phyloP scores from a whole-genome alignment of 2,888 invertebrate genomes.

The Cheilosia urbana region DNA sequence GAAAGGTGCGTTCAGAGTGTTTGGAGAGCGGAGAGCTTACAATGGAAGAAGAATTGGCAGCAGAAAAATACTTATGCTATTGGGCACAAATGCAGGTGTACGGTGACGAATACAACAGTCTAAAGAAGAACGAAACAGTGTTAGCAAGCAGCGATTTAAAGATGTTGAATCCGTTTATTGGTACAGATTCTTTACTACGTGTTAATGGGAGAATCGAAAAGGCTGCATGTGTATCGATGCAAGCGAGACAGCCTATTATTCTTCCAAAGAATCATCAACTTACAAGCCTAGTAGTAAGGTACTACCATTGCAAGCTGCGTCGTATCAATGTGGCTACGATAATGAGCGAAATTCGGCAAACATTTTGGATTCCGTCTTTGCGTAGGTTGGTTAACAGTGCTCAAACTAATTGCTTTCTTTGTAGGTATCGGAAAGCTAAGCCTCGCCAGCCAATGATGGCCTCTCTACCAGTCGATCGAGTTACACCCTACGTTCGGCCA shows the following conservation, averaged over 20 bases:
- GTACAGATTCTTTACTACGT: neutral
- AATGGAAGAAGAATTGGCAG: neutral
- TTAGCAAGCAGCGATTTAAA: neutral
- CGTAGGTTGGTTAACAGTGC: too few species aligned
- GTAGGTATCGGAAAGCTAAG: too few species aligned
- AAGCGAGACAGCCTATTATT: neutral
- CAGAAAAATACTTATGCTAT: neutral
- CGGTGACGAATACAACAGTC: neutral
- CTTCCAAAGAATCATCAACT: neutral
- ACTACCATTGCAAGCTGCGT: neutral
- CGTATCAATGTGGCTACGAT: neutral
- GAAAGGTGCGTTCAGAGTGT: neutral
- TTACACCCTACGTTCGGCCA: conserved; percentile 14
- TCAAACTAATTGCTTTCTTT: too few species aligned
- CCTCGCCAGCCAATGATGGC: conserved; percentile 41
- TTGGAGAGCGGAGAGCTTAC: neutral
- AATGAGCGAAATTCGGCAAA: too few species aligned
- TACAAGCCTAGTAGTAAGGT: neutral
- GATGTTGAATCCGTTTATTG: neutral
- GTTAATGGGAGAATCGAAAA: neutral
- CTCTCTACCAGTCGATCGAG: conserved; percentile 22
- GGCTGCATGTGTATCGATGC: neutral
- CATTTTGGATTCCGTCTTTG: too few species aligned
- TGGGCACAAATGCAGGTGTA: neutral
- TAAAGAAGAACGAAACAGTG: neutral